Evolutionary conservation across 2,888 invertebrate genomes (phyloP).

Genomic region (Mesoligia furuncula): DNA sequence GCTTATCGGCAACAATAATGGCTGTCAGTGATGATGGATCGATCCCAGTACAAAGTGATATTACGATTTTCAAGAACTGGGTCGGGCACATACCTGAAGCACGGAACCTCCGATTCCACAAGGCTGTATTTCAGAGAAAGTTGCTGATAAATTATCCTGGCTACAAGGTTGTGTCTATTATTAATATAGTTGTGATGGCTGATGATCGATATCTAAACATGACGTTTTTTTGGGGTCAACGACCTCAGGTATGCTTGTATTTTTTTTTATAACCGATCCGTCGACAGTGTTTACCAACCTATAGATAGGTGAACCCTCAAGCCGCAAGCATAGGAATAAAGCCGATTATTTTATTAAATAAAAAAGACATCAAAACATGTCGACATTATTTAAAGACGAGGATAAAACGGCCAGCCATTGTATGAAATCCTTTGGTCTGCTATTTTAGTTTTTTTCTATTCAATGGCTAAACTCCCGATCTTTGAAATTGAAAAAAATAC

Average conservation of each 20-base stretch:
- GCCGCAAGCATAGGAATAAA: slow-evolving; percentile 14
- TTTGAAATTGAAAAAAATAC: slow-evolving; percentile 16
- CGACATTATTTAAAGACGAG: slow-evolving; percentile 16
- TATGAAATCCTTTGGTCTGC: slow-evolving; percentile 29
- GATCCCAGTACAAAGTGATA: no score
- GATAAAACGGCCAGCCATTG: slow-evolving; percentile 21
- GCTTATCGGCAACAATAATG: no score
- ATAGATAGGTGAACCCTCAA: neutral
- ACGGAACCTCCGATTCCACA: no score
- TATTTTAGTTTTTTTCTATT: slow-evolving; percentile 38
- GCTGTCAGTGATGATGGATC: no score
- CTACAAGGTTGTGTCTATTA: no score
- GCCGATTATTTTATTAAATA: slow-evolving; percentile 12
- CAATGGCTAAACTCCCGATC: slow-evolving; percentile 15
- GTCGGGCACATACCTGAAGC: no score
- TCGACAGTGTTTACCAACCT: neutral
- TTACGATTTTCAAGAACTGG: no score
- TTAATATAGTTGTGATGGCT: neutral
- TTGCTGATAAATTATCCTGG: no score
- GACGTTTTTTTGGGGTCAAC: no score
- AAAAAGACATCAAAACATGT: slow-evolving; percentile 32
- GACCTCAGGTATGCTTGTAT: neutral
- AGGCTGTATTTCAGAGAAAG: no score
- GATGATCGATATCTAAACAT: neutral
- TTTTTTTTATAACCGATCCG: neutral